Evolutionary conservation across 1,140 invertebrate species (phyloP), one percentile per base, ranked within the genome.

Genomic region (Eupeodes corollae): DNA sequence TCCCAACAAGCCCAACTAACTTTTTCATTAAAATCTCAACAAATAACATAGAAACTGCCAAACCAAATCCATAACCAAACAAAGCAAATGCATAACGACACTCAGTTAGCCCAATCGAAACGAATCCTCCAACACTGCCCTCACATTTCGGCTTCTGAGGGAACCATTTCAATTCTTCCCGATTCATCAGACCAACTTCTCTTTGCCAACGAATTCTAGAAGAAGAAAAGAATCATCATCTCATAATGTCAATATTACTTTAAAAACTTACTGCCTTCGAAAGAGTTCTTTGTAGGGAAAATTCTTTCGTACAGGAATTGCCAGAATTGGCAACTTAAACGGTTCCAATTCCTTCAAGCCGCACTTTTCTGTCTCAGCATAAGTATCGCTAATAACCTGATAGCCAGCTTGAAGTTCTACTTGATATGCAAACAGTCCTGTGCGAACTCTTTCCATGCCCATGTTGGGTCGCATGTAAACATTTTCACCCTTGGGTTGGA

Each of bases 301-400:
- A 53, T 75, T 73, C 47, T 73, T 74, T 14, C 65, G 56, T 2
- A 77, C 63, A 6, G 75, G 70, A 21, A 77, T 56, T 6, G 71
- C 68, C 33, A 76, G 56, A 62, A 71, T 70, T 18, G 74, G 73
- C 49, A 74, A 52, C 46, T 70, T 70, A 52, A 77, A 78, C 5
- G 75, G 70, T 42, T 72, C 67, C 33, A 79, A 66, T 49, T 76
- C 70, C 58, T 71, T 68, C 10, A 79, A 59, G 1, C 71, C 75
- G 48, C 76, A 79, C 61, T 78, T 79, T 52, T 79, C 77, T 6
- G 65, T 65, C 57, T 79, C 76, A 43, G 61, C 70, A 50, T 73
- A 79, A 1, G 75, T 78, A 49, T 75, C 69, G 53, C 68, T 73
- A 21, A 79, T 75, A 6, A 76, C 66, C 50, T 75, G 71, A 55